phyloP scores from a whole-genome alignment of 53 echinoderm and acorn worm genomes.

The Mesocentrotus franciscanus region DNA sequence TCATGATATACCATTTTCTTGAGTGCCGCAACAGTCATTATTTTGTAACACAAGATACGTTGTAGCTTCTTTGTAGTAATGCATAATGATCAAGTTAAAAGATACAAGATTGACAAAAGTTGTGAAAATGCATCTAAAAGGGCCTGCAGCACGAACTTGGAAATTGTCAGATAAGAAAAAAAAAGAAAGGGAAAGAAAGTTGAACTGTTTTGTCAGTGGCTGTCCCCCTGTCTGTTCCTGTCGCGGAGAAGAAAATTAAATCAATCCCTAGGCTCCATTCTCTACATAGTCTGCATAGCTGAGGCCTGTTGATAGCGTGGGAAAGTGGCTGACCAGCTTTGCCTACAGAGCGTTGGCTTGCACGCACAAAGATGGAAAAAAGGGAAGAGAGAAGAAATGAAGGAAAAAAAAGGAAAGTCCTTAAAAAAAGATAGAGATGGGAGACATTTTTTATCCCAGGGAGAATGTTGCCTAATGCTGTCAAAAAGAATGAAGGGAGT shows the following conservation, averaged over 20 bases:
- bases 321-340: slow-evolving; percentile 71
- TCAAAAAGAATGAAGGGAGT: slow-evolving; percentile 11
- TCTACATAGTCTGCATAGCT: slow-evolving; percentile 82
- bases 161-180: background rate
- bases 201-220: slow-evolving; percentile 64
- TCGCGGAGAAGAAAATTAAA: slow-evolving; percentile 74
- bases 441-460: slow-evolving; percentile 17
- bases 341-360: slow-evolving; percentile 28
- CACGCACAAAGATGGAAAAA: background rate
- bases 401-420: background rate
- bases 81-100: background rate
- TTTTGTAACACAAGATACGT: background rate
- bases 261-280: slow-evolving; percentile 78
- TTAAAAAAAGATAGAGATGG: slow-evolving; percentile 25
- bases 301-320: slow-evolving; percentile 77
- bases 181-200: background rate
- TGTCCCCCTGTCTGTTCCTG: slow-evolving; percentile 14
- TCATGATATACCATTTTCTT: no score
- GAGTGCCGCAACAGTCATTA: background rate
- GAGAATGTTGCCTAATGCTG: slow-evolving; percentile 25
- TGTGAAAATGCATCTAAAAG: background rate
- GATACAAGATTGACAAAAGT: background rate
- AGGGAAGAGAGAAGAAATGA: background rate
- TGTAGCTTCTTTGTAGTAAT: background rate
- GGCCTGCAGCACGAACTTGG: slow-evolving; percentile 7